These are phyloP conservation scores for Sebastolobus altivelis DNA, from an alignment of 2,797 vertebrate genomes.

Conservation along the genomic window DNA sequence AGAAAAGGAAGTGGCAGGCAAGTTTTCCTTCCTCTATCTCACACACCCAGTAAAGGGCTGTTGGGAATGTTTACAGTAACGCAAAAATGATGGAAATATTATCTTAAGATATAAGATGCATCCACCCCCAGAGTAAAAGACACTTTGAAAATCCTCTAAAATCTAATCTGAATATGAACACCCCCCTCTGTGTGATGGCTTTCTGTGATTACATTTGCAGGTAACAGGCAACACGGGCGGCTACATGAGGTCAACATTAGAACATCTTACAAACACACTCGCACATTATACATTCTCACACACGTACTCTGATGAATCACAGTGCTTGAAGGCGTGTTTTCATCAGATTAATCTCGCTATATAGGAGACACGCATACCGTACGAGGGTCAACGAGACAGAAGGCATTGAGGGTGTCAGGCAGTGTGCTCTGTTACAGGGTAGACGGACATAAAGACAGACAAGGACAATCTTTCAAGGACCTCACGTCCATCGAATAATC, in stretches of 20 bases:
- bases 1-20: constrained; percentile 30
- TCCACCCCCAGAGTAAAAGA: constrained; percentile 29
- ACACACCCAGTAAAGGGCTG: constrained; percentile 8
- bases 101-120: constrained; percentile 2
- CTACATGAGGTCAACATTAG: constrained; percentile 68
- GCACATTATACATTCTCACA: not conserved
- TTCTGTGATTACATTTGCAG: constrained; percentile 66
- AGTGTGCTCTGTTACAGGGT: constrained; percentile 82
- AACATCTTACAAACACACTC: constrained; percentile 47
- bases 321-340: constrained; percentile 56
- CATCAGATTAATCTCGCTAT: constrained; percentile 57
- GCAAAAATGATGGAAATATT: constrained; percentile 21
- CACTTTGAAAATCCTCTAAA: constrained; percentile 20
- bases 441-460: constrained; percentile 65
- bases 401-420: constrained; percentile 83
- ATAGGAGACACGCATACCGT: constrained; percentile 38
- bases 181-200: constrained; percentile 51
- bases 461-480: constrained; percentile 59
- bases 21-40: constrained; percentile 15
- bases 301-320: constrained; percentile 53
- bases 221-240: constrained; percentile 73
- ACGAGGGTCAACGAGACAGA: constrained; percentile 75
- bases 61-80: constrained; percentile 71
- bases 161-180: constrained; percentile 21
- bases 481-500: constrained; percentile 45